Evolutionary conservation across 2,797 vertebrate genomes (phyloP).

Genomic region (Mus spretus): DNA sequence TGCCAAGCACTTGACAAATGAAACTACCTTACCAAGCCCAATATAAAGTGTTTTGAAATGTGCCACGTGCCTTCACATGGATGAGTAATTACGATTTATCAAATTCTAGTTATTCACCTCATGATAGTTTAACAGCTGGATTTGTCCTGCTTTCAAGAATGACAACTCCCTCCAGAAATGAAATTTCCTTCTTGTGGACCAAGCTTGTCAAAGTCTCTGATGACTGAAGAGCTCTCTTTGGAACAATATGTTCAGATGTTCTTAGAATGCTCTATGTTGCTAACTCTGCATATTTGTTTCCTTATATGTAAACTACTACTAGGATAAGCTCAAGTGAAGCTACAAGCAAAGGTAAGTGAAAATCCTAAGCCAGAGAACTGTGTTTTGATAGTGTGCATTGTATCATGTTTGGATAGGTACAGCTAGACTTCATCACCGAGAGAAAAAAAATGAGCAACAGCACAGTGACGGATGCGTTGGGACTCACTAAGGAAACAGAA

Average conservation of each 20-base stretch:
- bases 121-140: constrained; percentile 93
- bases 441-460: constrained; percentile 29
- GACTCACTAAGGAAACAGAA: not conserved
- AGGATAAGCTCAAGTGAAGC: not conserved
- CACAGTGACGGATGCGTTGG: not conserved
- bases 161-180: constrained; percentile 89
- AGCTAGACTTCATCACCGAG: constrained; percentile 18
- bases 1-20: not conserved
- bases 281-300: constrained; percentile 31
- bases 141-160: constrained; percentile 93
- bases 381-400: constrained; percentile 29
- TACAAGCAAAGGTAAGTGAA: not conserved
- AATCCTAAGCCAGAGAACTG: constrained; percentile 15
- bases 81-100: constrained; percentile 89
- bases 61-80: constrained; percentile 81
- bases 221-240: constrained; percentile 84
- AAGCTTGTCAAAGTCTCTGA: constrained; percentile 89
- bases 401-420: not conserved
- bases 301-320: not conserved
- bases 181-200: constrained; percentile 90
- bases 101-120: constrained; percentile 91
- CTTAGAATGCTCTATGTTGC: not conserved
- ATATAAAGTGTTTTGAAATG: constrained; percentile 87
- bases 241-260: constrained; percentile 85
- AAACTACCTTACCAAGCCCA: not conserved